Evolutionary conservation across 2,113 vertebrate genomes (phyloP), one percentile per base, ranked within the genome.

Genomic region (Pelodiscus sinensis): DNA sequence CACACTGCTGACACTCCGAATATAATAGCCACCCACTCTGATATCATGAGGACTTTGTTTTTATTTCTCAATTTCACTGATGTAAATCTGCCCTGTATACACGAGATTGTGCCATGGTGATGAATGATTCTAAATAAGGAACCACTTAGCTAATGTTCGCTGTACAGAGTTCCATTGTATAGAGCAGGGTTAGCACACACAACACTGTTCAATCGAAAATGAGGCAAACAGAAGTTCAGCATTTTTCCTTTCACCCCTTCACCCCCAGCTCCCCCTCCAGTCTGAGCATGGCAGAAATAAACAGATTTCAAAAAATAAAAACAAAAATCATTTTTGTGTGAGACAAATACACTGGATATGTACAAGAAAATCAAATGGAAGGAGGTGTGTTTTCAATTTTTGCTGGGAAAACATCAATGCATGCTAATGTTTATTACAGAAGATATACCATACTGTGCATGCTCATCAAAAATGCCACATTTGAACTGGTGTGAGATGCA

Each of bases 151-250:
- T 94, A 92, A 1, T 58, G 51, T 79, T 92, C 7, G 84, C 88
- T 19, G 82, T 18, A 94, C 94, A 96, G 84, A 94, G 92, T 94
- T 92, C 87, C 92, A 94, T 94, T 96, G 95, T 97, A 90, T 0
- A 1, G 87, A n/a, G 81, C 83, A 85, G 89, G 78, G 58, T 85
- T 60, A 80, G 91, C 94, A 96, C 93, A 94, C 87, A 94, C 92
- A 77, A 89, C 94, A 94, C 96, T 96, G 92, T 94, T 96, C 90
- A 90, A 93, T 82, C 90, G 92, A 12, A 85, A 25, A 94, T 7
- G 84, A 94, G 91, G 85, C 88, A 95, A 92, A 80, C 85, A 92
- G 92, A 38, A 92, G 92, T 84, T 78, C 96, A 86, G 25, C 0
- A 27, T 89, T 93, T 88, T 92, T 86, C 92, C 89, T 95, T 95